Evolutionary conservation across 2,797 vertebrate genomes (phyloP), one percentile per base, ranked within the genome.

Genomic region (Poeciliopsis infans): DNA sequence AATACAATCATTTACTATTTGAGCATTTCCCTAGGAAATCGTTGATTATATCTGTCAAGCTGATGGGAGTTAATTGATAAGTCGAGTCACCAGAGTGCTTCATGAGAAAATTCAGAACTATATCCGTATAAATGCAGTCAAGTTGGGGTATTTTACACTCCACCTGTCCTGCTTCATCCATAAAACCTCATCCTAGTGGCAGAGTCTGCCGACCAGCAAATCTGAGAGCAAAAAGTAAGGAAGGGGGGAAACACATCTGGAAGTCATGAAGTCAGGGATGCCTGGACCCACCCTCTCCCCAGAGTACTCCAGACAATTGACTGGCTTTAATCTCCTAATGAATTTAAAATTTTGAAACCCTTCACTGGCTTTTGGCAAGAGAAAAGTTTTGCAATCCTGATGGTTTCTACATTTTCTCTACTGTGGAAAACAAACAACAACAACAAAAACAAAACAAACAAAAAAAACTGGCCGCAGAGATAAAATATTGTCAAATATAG

Each of bases 261-360:
- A 96, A 96, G 93, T 93, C 85, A 96, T 96, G 93, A 92, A 90
- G 79, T 92, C 81, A 90, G 91, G 86, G 89, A 87, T 83, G 87
- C 83, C 78, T 86, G 83, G 95, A 93, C 93, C 94, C 95, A 94
- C 95, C 96, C 96, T 94, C 93, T 95, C 95, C 95, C 95, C 73
- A 0, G 93, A 94, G 94, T 80, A 89, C 64, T 59, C n/a, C 55
- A 81, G 79, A 33, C 86, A 89, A 86, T 81, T 74, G 66, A 88
- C 83, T 76, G n/a, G 86, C 89, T 86, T 49, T 8, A 0, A 25
- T 72, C 41, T 78, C 83, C 83, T 71, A 76, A 86, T 87, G 8
- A 83, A 84, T 85, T 82, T n/a, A 83, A 70, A 72, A 73, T 76
- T 64, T 46, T 51, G 31, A 69, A 75, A 77, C 75, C 41, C 66